Evolutionary conservation across 1,140 invertebrate genomes (phyloP).

Genomic region (Bathynomus jamesi): DNA sequence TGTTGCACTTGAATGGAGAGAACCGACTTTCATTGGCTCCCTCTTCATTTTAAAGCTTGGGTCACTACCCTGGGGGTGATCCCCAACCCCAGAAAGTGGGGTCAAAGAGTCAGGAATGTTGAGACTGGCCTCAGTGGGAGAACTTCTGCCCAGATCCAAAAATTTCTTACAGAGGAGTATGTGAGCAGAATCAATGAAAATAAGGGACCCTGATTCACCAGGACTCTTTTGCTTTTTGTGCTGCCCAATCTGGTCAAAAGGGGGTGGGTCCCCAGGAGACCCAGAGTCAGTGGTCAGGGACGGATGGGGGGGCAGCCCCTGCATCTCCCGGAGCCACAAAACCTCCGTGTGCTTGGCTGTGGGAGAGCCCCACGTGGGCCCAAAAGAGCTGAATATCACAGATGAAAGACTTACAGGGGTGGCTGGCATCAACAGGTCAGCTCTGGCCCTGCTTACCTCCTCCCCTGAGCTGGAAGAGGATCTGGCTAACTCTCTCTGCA

Average conservation of each 20-base stretch:
- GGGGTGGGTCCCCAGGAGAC: background rate
- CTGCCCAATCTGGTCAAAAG: background rate
- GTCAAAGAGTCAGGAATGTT: slow-evolving; percentile 30
- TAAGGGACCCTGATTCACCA: background rate
- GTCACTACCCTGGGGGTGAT: slow-evolving; percentile 35
- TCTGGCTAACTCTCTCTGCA: background rate
- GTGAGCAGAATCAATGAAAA: background rate
- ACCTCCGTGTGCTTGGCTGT: background rate
- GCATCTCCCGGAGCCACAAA: background rate
- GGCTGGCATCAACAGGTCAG: background rate
- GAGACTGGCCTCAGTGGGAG: slow-evolving; percentile 22
- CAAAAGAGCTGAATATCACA: background rate
- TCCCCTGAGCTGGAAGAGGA: background rate
- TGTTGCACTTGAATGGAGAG: slow-evolving; percentile 28
- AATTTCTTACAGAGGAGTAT: background rate
- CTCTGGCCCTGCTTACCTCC: background rate
- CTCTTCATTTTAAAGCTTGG: slow-evolving; percentile 31
- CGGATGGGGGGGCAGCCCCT: background rate
- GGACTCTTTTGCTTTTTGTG: background rate
- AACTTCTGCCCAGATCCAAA: background rate
- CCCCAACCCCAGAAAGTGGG: slow-evolving; percentile 16
- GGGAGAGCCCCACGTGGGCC: background rate
- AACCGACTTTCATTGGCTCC: slow-evolving; percentile 13
- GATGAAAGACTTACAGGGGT: slow-evolving; percentile 1
- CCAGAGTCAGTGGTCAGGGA: background rate